A percentile compares a stretch with the other conserved stretches of the same genome.
Conservation (phyloP, 1,140 invertebrate genomes). For the Gonatopus flavifemur region DNA sequence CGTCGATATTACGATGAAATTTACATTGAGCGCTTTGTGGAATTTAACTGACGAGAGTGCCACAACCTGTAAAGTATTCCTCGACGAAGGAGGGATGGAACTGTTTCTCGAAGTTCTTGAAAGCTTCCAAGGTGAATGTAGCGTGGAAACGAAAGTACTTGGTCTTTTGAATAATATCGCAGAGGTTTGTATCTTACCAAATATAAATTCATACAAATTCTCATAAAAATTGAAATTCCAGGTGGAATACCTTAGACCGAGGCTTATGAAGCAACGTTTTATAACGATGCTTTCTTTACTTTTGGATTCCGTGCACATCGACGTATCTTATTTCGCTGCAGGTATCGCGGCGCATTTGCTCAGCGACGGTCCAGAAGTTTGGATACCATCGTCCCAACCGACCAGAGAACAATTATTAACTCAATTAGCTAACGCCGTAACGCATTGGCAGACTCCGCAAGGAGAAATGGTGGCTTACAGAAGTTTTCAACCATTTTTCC, state of each 20-base stretch:
- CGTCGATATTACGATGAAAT: slow-evolving; percentile 78
- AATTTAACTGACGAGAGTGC: slow-evolving; percentile 81
- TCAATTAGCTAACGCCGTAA: slow-evolving; percentile 63
- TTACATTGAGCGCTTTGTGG: slow-evolving; percentile 81
- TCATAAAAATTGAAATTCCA: slow-evolving; percentile 18
- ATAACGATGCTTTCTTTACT: slow-evolving; percentile 66
- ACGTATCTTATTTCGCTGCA: slow-evolving; percentile 82
- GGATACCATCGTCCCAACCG: slow-evolving; percentile 49
- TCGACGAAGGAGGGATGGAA: slow-evolving; percentile 70
- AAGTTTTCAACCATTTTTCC: slow-evolving; percentile 79
- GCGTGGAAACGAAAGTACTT: slow-evolving; percentile 80
- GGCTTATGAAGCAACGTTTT: slow-evolving; percentile 68
- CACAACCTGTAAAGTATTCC: slow-evolving; percentile 72
- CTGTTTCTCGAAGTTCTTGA: slow-evolving; percentile 71
- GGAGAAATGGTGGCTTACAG: slow-evolving; percentile 84
- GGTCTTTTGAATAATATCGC: slow-evolving; percentile 82
- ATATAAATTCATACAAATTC: background rate
- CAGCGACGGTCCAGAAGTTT: slow-evolving; percentile 63
- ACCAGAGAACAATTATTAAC: slow-evolving; percentile 62
- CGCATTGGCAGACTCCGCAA: slow-evolving; percentile 71
- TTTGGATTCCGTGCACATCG: slow-evolving; percentile 70
- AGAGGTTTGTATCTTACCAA: slow-evolving; percentile 61
- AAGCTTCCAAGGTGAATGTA: slow-evolving; percentile 65
- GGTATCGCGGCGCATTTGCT: slow-evolving; percentile 79
- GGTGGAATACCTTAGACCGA: slow-evolving; percentile 58